phyloP scores from a whole-genome alignment of 2,797 vertebrate species.

The Hafferia zeledoni region DNA sequence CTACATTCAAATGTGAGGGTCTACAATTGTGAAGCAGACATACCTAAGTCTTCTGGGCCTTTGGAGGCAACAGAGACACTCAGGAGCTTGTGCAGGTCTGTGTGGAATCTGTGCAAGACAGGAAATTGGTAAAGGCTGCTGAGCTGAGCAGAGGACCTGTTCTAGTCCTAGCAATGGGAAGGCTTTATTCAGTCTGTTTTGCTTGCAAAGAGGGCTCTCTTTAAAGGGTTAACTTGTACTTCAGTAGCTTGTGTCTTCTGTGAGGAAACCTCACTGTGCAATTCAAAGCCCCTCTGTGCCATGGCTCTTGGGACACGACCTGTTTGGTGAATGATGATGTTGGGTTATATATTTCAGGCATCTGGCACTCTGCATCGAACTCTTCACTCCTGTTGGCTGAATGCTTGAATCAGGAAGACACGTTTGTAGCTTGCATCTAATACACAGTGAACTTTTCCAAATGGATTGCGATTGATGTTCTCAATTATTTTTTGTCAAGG shows the following conservation, averaged over 20 bases:
- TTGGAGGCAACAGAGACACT: neutral
- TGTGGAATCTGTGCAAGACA: neutral
- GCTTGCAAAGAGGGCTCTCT: neutral
- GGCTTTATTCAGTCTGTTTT: neutral
- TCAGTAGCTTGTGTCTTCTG: neutral
- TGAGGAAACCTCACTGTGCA: neutral
- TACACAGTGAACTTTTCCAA: neutral
- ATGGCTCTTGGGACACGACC: neutral
- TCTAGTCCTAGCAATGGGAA: rapidly evolving
- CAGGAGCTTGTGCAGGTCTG: neutral
- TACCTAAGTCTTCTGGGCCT: neutral
- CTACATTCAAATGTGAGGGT: neutral
- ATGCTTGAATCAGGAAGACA: neutral
- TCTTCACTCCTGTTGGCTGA: neutral
- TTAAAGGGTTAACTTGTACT: neutral
- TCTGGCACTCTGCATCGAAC: neutral
- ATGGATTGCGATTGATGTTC: neutral
- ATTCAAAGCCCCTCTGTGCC: neutral
- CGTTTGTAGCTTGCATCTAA: neutral
- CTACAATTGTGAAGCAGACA: neutral
- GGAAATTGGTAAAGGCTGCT: neutral
- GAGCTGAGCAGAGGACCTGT: neutral
- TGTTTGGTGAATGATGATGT: rapidly evolving
- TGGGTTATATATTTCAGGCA: neutral
- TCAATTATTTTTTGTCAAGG: neutral